Evolutionary conservation across 2,888 invertebrate genomes (phyloP).

Genomic region (Tanytarsus gracilentus): DNA sequence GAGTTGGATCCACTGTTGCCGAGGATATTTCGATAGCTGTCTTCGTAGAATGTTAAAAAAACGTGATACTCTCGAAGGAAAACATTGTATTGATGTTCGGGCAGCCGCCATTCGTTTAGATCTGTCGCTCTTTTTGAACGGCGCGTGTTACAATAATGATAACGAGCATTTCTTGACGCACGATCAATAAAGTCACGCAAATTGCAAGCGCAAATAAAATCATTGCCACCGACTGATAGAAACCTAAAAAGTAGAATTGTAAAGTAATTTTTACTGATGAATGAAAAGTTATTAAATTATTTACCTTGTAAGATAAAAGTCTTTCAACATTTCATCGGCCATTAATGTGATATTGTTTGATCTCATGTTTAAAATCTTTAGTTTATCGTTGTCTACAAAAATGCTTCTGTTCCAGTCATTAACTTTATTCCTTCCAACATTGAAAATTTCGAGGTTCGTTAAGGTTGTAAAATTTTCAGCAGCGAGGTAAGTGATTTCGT

Average conservation of each 20-base stretch:
- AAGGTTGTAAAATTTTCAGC: constrained; percentile 38
- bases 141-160: constrained; percentile 10
- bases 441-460: constrained; percentile 44
- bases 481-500: constrained; percentile 45
- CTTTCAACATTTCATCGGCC: constrained; percentile 48
- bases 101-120: background rate
- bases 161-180: constrained; percentile 35
- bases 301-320: constrained; percentile 42
- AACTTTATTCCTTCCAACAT: constrained; percentile 48
- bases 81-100: constrained; percentile 15
- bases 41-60: background rate
- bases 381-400: constrained; percentile 40
- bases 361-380: constrained; percentile 45
- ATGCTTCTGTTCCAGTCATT: constrained; percentile 47
- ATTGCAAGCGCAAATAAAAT: constrained; percentile 51
- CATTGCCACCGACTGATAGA: constrained; percentile 49
- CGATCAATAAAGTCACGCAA: constrained; percentile 47
- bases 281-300: background rate
- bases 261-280: background rate
- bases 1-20: too few species aligned
- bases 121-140: background rate
- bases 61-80: constrained; percentile 7
- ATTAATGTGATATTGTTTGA: constrained; percentile 51
- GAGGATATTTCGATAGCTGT: constrained; percentile 23
- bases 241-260: constrained; percentile 37